These are phyloP conservation scores for Hirundo rustica DNA, from an alignment of 2,797 vertebrate species.

Conservation along the genomic window DNA sequence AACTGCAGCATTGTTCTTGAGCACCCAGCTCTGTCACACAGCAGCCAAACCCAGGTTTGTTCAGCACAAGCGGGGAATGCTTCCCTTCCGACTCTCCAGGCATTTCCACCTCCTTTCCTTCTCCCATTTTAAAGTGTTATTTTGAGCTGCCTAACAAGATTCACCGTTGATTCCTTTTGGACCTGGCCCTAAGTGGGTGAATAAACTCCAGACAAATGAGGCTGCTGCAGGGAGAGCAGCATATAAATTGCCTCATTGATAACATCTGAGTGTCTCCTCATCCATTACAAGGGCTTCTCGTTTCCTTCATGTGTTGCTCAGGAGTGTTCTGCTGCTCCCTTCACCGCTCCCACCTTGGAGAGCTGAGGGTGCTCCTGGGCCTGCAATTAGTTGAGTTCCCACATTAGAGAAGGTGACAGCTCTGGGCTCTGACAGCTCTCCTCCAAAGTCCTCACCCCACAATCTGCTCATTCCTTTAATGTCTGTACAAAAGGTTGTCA, in stretches of 20 bases:
- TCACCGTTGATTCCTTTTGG: constrained; percentile 31
- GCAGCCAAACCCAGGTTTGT: not conserved
- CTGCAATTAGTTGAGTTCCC: constrained; percentile 17
- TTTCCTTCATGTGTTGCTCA: constrained; percentile 8
- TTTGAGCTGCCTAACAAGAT: constrained; percentile 39
- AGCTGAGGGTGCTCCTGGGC: not conserved
- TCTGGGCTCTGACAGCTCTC: not conserved
- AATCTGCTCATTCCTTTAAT: not conserved
- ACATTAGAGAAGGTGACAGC: constrained; percentile 4
- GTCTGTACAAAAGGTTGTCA: constrained; percentile 12
- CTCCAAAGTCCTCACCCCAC: not conserved
- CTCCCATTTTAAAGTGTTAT: constrained; percentile 34
- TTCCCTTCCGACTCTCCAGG: not conserved
- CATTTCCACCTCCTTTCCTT: not conserved
- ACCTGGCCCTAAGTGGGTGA: constrained; percentile 36
- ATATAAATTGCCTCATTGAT: constrained; percentile 60
- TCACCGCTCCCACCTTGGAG: not conserved
- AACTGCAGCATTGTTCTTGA: not conserved
- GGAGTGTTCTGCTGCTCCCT: not conserved
- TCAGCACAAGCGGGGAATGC: not conserved
- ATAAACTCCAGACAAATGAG: constrained; percentile 56
- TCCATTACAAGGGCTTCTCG: not conserved
- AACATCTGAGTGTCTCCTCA: constrained; percentile 14
- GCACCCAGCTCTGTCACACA: not conserved
- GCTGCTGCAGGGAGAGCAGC: constrained; percentile 30